Base-by-base conservation (phyloP, 1,140 invertebrate genomes). In the Trachelipus rathkii region DNA sequence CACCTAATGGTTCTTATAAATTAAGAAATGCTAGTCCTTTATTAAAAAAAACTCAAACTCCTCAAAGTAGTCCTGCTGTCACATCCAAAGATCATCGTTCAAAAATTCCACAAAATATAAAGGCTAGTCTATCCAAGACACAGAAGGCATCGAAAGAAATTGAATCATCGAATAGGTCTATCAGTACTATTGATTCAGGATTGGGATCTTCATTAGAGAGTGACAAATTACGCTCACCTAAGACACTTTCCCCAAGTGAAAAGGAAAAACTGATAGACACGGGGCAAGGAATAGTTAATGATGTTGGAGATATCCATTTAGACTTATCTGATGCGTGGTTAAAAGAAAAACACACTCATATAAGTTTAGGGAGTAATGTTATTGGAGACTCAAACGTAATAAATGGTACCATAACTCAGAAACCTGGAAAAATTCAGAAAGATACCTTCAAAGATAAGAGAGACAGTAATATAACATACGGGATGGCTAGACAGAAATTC, bases 401-500 rank as follows among this genome's bases (percentile, higher is more conserved):
- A 60, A 19, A 60, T 15, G 50, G 50, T 15, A 4, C 50, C 8
- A 8, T 60, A 60, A 15, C 11, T 60, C 50, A 60, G 8, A 60
- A 60, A 15, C 11, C 11, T 60, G 11, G 11, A 60, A 60, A 60
- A 19, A 15, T 19, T 60, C 50, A 60, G 50, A 60, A 60, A 60
- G 53, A 67, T 8, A 11, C 4, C 3, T 60, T 67, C 4, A 75
- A 75, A 44, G 74, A 77, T 8, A 76, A 74, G 46, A 60, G 68
- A 5, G 80, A 81, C 19, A 69, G 75, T 6, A 50, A 72, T 19
- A 77, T 81, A 21, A 81, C 75, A 2, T 81, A 78, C 60, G 73
- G 80, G 8, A 77, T 77, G 75, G 80, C 77, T 0, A 72, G 80
- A 33, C 80, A 81, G 73, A 81, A 81, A 66, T 81, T 81, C 60